phyloP scores from a whole-genome alignment of 2,888 invertebrate species.

The Mactromeris polynyma region DNA sequence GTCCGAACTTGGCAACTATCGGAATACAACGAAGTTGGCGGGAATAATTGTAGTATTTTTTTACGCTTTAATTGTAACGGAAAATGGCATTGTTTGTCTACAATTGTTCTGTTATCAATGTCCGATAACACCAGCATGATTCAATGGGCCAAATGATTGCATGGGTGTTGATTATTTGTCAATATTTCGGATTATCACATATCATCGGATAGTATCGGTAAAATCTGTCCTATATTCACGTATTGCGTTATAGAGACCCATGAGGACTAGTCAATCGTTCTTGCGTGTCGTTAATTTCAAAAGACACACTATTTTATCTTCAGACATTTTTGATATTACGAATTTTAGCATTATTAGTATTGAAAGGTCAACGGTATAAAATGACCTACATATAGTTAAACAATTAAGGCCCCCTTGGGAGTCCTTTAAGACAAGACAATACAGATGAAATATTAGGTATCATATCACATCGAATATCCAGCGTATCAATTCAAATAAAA shows the following conservation, averaged over 20 bases:
- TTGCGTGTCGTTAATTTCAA: neutral
- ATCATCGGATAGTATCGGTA: neutral
- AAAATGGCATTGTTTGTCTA: neutral
- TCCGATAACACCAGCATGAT: neutral
- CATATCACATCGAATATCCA: neutral
- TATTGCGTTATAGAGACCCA: neutral
- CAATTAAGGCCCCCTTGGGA: neutral
- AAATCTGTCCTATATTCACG: neutral
- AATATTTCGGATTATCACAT: neutral
- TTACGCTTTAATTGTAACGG: neutral
- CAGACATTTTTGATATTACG: neutral
- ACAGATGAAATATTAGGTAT: neutral
- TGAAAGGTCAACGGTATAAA: neutral
- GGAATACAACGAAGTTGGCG: neutral
- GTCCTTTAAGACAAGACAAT: neutral
- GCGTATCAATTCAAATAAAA: neutral
- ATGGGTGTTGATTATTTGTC: constrained; percentile 1
- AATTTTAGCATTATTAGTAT: neutral
- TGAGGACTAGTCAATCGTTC: neutral
- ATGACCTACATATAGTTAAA: neutral
- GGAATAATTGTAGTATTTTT: neutral
- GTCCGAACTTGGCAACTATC: neutral
- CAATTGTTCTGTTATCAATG: neutral
- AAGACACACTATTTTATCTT: neutral
- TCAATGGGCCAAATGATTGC: neutral